These are phyloP conservation scores for Trachelipus rathkii DNA, from an alignment of 1,140 invertebrate species.

Conservation along the genomic window DNA sequence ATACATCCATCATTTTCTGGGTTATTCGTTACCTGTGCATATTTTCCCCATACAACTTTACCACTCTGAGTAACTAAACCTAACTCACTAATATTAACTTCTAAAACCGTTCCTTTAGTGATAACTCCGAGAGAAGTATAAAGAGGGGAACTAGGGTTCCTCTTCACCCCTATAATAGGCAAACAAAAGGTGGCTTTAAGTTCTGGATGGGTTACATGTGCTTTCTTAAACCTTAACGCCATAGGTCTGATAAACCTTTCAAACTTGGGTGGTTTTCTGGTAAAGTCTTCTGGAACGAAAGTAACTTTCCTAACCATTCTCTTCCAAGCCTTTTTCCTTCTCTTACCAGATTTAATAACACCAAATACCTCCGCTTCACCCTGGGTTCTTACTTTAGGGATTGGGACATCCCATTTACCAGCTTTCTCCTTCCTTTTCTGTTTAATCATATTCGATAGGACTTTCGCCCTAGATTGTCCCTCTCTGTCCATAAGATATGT, in stretches of 20 bases:
- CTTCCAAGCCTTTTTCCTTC: slow-evolving; percentile 96
- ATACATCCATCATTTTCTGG: slow-evolving; percentile 99
- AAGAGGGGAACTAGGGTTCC: slow-evolving; percentile 96
- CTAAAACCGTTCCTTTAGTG: slow-evolving; percentile 95
- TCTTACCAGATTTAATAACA: slow-evolving; percentile 90
- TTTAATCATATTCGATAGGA: slow-evolving; percentile 98
- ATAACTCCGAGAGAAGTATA: slow-evolving; percentile 97
- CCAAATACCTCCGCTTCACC: slow-evolving; percentile 98
- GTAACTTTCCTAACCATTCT: slow-evolving; percentile 99
- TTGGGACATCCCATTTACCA: slow-evolving; percentile 99
- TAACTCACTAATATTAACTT: slow-evolving; percentile 97
- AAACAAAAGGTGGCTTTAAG: slow-evolving; percentile 97
- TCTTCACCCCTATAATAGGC: slow-evolving; percentile 98
- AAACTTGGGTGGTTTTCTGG: slow-evolving; percentile 98
- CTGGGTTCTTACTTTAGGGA: slow-evolving; percentile 95
- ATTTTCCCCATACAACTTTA: slow-evolving; percentile 99
- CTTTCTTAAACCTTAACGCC: slow-evolving; percentile 92
- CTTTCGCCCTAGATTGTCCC: slow-evolving; percentile 86
- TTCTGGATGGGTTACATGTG: slow-evolving; percentile 98
- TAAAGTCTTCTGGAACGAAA: slow-evolving; percentile 97
- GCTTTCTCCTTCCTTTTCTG: slow-evolving; percentile 99
- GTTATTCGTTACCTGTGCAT: slow-evolving; percentile 99
- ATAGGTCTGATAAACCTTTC: slow-evolving; percentile 98
- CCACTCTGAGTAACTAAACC: slow-evolving; percentile 97
- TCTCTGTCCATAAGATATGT: slow-evolving; percentile 96